Evolutionary conservation across 2,797 vertebrate genomes (phyloP), one percentile per base, ranked within the genome.

Genomic region (Tenualosa ilisha): DNA sequence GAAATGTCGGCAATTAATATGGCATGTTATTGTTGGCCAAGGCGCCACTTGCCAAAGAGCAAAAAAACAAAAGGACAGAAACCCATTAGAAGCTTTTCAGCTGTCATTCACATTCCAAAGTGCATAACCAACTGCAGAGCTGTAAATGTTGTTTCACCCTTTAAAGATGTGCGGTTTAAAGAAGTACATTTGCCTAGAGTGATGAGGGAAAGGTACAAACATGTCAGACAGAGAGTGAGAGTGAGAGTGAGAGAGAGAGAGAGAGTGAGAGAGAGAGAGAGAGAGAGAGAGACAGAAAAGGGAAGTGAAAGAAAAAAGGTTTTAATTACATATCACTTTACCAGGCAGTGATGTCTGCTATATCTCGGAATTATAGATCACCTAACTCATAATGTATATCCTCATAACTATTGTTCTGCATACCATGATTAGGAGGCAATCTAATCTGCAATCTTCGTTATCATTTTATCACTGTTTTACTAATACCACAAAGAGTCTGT

Each of bases 21-120:
- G 85, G 86, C 85, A 88, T 92, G 89, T 92, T 92, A 86, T 89
- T 88, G 85, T 88, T 93, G 89, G 89, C 89, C 68, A 84, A 85
- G 40, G 61, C 20, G 37, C 40, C 72, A 79, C 40, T 79, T 46
- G 15, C 72, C 40, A 46, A 22, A 6, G 20, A 20, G 26, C 11
- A 15, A 31, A 65, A 68, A 31, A 31, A 31, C 31, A 72, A 37
- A 40, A 5, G 68, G 31, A 40, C 17, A 75, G 20, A 75, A 46
- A 46, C 5, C 20, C 72, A 79, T 79, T 79, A 79, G 40, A 79
- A 79, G 68, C 72, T 22, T 46, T 79, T 79, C 37, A 79, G 37
- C 72, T 79, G 72, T 46, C 72, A 79, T 79, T 46, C 72, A 22
- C 72, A 79, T 79, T 79, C 40, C 72, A 79, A 46, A 22, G 3